Percentiles rank a stretch among this genome's conserved stretches.
These are phyloP conservation scores for Onychostoma macrolepis DNA, from an alignment of 2,113 vertebrate genomes.

Conservation along the genomic window DNA sequence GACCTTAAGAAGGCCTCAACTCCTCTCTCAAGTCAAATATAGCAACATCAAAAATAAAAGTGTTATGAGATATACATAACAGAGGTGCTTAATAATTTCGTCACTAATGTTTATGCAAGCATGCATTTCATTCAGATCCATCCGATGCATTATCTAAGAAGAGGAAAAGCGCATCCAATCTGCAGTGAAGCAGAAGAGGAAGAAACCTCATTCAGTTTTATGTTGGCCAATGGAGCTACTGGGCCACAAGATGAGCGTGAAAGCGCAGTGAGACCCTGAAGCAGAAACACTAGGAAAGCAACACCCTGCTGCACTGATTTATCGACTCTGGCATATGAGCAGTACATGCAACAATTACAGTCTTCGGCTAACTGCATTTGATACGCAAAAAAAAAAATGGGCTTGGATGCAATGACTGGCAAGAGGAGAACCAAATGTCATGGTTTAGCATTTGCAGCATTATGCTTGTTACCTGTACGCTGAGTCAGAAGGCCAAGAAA, in stretches of 20 bases:
- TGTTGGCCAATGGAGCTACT: conserved; percentile 18
- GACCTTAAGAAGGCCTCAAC: not conserved
- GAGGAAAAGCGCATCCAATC: not conserved
- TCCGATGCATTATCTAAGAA: not conserved
- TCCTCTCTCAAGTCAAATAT: not conserved
- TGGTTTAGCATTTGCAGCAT: not conserved
- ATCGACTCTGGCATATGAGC: conserved; percentile 61
- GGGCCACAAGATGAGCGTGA: conserved; percentile 44
- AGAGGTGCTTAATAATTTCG: not conserved
- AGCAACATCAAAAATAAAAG: conserved; percentile 14
- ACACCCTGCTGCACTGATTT: conserved; percentile 58
- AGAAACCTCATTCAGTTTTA: not conserved
- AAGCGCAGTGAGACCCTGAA: conserved; percentile 38
- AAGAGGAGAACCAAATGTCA: not conserved
- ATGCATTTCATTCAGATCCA: conserved; percentile 1
- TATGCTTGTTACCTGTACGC: not conserved
- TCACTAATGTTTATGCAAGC: not conserved
- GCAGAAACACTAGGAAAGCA: conserved; percentile 42
- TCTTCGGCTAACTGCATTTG: not conserved
- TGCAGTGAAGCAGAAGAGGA: conserved; percentile 23
- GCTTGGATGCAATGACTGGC: not conserved
- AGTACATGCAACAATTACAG: conserved; percentile 30
- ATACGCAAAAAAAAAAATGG: not conserved
- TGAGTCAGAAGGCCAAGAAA: not conserved
- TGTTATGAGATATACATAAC: not conserved